These are phyloP conservation scores for Cephus rjabovi DNA, from an alignment of 2,888 invertebrate genomes.

Conservation along the genomic window DNA sequence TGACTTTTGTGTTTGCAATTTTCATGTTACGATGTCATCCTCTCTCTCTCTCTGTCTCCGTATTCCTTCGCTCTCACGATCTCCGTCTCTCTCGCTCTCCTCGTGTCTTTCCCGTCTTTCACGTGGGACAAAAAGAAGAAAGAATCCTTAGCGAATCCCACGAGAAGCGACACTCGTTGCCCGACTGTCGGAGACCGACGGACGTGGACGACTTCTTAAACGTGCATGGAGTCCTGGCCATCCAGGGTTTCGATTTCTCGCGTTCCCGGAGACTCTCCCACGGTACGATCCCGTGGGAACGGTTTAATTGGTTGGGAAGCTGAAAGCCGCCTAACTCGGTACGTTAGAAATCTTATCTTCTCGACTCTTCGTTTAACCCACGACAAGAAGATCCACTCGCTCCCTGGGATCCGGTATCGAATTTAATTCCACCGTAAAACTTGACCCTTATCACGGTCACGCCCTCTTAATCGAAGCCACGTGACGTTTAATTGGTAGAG, in stretches of 20 bases:
- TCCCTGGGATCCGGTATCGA: constrained; percentile 20
- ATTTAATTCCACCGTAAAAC: constrained; percentile 32
- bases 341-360: constrained; percentile 32
- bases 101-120: not conserved
- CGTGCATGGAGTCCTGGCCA: constrained; percentile 50
- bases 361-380: constrained; percentile 32
- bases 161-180: constrained; percentile 12
- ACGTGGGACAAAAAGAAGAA: constrained; percentile 29
- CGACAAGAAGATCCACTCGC: constrained; percentile 35
- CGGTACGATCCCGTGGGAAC: constrained; percentile 63
- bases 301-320: constrained; percentile 53
- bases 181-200: not conserved
- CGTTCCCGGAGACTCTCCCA: constrained; percentile 58
- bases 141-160: constrained; percentile 24
- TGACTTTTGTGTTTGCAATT: not conserved
- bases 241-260: constrained; percentile 52
- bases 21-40: not conserved
- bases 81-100: not conserved
- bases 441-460: constrained; percentile 35
- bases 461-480: not conserved
- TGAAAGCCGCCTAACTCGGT: constrained; percentile 29
- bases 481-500: constrained; percentile 20
- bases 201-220: constrained; percentile 42
- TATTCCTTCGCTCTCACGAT: not conserved
- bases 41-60: not conserved